Evolutionary conservation across 2,113 vertebrate species (phyloP).

Genomic region (Etia nguti): DNA sequence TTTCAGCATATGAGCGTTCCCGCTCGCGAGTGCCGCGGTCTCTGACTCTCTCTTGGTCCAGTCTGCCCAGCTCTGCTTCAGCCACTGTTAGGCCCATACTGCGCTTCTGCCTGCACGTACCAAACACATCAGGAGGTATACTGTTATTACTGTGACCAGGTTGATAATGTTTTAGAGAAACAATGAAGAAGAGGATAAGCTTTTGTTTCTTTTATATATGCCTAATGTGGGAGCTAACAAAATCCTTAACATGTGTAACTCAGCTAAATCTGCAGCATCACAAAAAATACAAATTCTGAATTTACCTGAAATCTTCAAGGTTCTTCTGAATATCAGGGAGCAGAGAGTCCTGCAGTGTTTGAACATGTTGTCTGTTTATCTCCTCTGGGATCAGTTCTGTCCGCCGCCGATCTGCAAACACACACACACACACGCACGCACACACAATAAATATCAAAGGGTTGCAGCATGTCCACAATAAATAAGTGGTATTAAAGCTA

Average conservation of each 20-base stretch:
- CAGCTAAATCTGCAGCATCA: not conserved
- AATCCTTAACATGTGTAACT: not conserved
- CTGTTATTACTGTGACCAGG: not conserved
- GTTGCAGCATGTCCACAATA: not conserved
- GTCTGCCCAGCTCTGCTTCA: constrained; percentile 82
- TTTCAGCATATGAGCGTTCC: constrained; percentile 89
- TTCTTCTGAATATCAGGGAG: constrained; percentile 87
- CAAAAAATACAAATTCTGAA: not conserved
- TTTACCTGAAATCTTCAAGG: constrained; percentile 93
- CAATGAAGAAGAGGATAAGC: not conserved
- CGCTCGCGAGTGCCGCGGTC: constrained; percentile 83
- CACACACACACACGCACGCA: not conserved
- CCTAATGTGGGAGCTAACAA: not conserved
- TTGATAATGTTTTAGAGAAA: not conserved
- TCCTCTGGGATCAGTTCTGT: constrained; percentile 93
- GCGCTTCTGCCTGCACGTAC: constrained; percentile 85
- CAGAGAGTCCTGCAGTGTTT: constrained; percentile 88
- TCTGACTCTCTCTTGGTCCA: constrained; percentile 84
- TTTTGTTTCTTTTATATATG: not conserved
- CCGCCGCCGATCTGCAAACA: constrained; percentile 81
- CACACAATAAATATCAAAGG: not conserved
- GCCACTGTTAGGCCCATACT: constrained; percentile 95
- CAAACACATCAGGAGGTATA: not conserved
- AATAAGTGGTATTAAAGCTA: not conserved
- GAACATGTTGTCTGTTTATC: constrained; percentile 87